Evolutionary conservation across 2,797 vertebrate species (phyloP).

Genomic region (Tachyglossus aculeatus): DNA sequence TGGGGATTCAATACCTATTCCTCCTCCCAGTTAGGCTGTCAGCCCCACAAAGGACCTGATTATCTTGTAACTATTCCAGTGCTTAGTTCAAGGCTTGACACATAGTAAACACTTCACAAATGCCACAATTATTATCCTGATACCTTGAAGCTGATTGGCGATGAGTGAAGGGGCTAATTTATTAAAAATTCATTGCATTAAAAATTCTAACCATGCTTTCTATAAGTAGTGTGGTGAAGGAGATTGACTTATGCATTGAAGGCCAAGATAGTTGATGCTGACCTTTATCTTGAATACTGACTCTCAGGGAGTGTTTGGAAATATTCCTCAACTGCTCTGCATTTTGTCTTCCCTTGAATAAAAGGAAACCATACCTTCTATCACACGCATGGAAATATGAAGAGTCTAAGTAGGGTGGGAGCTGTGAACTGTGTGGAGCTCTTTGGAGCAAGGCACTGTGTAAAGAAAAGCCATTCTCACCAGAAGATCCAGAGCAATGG

Average conservation of each 20-base stretch:
- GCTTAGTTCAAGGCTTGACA: too few species aligned
- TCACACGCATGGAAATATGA: too few species aligned
- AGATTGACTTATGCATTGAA: not conserved
- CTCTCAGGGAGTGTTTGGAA: not conserved
- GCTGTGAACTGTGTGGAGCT: not conserved
- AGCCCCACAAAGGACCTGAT: too few species aligned
- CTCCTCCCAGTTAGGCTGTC: too few species aligned
- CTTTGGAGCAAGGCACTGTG: slow-evolving; percentile 4
- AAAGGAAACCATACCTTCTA: not conserved
- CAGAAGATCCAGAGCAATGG: slow-evolving; percentile 63
- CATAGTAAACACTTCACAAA: too few species aligned
- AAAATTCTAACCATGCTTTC: not conserved
- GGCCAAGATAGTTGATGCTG: not conserved
- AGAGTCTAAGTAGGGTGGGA: too few species aligned
- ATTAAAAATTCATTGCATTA: too few species aligned
- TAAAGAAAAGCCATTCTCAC: slow-evolving; percentile 58
- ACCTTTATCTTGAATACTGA: not conserved
- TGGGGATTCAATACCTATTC: too few species aligned
- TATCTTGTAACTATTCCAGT: too few species aligned
- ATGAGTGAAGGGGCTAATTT: not conserved
- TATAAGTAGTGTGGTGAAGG: not conserved
- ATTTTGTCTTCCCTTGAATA: not conserved
- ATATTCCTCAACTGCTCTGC: not conserved
- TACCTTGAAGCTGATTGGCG: slow-evolving; percentile 23
- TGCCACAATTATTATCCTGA: too few species aligned